phyloP scores from a whole-genome alignment of 2,797 vertebrate genomes.

The Sciurus vulgaris region DNA sequence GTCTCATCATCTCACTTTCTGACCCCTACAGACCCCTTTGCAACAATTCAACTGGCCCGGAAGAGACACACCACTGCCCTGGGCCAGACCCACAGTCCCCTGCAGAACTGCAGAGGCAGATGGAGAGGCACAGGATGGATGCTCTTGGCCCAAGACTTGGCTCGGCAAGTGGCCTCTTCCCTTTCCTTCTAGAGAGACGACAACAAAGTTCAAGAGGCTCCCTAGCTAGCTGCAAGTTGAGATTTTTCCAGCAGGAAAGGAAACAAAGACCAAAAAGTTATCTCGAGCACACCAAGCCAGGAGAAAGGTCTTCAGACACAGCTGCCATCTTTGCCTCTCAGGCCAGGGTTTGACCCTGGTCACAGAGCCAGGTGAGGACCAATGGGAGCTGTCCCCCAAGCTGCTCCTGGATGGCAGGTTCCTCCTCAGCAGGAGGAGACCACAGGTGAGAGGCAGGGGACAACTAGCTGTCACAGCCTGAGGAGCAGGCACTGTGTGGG shows the following conservation, averaged over 20 bases:
- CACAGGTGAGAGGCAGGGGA: neutral
- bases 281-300: neutral
- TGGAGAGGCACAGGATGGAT: neutral
- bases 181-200: neutral
- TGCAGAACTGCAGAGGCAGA: neutral
- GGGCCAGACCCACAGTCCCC: neutral
- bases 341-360: neutral
- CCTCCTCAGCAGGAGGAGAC: neutral
- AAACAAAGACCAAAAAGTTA: neutral
- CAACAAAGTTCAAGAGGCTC: neutral
- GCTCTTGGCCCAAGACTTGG: neutral
- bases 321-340: neutral
- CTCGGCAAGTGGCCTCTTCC: neutral
- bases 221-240: neutral
- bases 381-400: neutral
- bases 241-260: slow-evolving; percentile 6
- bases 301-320: neutral
- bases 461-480: neutral
- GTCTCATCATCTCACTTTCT: neutral
- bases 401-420: neutral
- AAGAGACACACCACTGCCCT: neutral
- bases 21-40: neutral
- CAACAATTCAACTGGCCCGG: neutral
- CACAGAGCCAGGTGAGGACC: neutral
- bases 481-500: neutral